A percentile compares a stretch with the other conserved stretches of the same genome.
Conservation (phyloP, 2,888 invertebrate genomes). For the Diarsia dahlii region DNA sequence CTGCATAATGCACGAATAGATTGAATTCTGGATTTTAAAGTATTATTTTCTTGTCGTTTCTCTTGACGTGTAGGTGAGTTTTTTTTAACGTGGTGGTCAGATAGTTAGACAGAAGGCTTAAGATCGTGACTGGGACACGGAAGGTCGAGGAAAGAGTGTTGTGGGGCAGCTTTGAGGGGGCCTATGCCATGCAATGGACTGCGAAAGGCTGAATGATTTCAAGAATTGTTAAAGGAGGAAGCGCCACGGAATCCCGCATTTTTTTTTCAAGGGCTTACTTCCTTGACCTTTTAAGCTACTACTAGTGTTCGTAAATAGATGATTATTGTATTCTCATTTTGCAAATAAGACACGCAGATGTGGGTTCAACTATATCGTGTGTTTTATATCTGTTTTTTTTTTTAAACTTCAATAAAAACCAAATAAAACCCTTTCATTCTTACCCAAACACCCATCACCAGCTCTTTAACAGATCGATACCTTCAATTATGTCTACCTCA, state of each 20-base stretch:
- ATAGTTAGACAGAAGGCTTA: background rate
- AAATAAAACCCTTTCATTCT: background rate
- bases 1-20: conserved; percentile 78
- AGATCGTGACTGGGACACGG: background rate
- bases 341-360: background rate
- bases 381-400: background rate
- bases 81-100: background rate
- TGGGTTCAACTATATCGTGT: background rate
- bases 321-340: background rate
- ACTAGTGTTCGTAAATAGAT: background rate
- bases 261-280: no score
- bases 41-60: conserved; percentile 48
- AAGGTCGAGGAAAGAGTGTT: background rate
- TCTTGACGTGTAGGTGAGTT: background rate
- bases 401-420: background rate
- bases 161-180: background rate
- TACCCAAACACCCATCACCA: background rate
- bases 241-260: no score
- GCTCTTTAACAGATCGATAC: conserved; percentile 3
- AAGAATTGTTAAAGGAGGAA: background rate
- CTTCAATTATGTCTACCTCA: conserved; percentile 27
- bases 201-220: background rate
- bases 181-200: background rate
- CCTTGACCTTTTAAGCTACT: no score
- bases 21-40: conserved; percentile 41